Evolutionary conservation across 2,888 invertebrate genomes (phyloP), one percentile per base, ranked within the genome.

Genomic region (Sclerodermus sp.): DNA sequence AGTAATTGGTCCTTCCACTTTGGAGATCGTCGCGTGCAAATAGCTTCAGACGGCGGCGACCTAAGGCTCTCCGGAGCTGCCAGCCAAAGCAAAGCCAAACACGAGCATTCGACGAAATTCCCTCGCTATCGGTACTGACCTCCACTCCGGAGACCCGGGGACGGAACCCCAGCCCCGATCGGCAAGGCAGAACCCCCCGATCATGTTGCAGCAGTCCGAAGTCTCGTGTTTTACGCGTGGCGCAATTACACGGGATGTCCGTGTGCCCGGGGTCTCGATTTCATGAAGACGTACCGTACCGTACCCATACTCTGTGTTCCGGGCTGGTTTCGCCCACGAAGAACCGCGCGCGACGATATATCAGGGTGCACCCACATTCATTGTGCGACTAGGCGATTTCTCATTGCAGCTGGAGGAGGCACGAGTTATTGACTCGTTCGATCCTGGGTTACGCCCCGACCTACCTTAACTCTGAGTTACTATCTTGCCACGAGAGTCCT

Each of bases 391-490:
- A 47, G 55, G 58, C 55, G 62, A 71, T 73, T 70, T 71, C 68
- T 73, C 67, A 68, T 68, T 66, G 64, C 64, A 68, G 61, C 66
- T 62, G 70, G 66, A 67, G 66, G 65, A 63, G 62, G 59, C 46
- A 60, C 66, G 63, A 73, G 73, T 73, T 73, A 73, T 73, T 68
- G 71, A 71, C 71, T 73, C 64, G 71, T 70, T 68, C 64, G 69
- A 69, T 71, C 66, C 67, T 70, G 65, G 67, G 70, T 72, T 71
- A 73, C 73, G 70, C 73, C 73, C 70, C 70, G 68, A 71, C 71
- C 71, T 71, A 70, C 66, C 71, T 68, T 64, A 73, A 71, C 66
- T 64, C 57, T 58, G 55, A 67, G 62, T 66, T 67, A 68, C 65
- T 62, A 69, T 69, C 65, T 63, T 61, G 61, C 62, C 57, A 57